Evolutionary conservation across 2,888 invertebrate species (phyloP).

Genomic region (Apantesis nais): DNA sequence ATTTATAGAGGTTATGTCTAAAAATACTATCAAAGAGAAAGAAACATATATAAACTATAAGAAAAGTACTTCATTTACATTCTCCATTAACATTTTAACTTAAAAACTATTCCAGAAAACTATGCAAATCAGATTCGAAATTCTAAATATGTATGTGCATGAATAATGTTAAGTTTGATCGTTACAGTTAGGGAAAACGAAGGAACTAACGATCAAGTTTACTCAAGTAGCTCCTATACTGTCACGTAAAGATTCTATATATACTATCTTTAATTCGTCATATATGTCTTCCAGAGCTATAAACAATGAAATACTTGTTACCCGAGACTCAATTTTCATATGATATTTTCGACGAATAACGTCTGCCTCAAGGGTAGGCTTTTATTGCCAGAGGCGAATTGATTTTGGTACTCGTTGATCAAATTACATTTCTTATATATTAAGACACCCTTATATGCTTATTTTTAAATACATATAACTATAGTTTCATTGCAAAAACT

Average conservation of each 20-base stretch:
- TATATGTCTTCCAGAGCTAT: neutral
- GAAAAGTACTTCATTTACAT: too few species aligned
- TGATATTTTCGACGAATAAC: neutral
- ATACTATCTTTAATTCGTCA: neutral
- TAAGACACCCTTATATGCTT: neutral
- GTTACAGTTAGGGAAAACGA: too few species aligned
- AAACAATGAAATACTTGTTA: constrained; percentile 1
- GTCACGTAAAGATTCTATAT: neutral
- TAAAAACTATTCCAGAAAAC: neutral
- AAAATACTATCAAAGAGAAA: too few species aligned
- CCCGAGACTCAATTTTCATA: neutral
- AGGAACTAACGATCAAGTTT: too few species aligned
- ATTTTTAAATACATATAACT: neutral
- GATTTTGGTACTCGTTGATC: neutral
- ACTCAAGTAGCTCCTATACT: neutral
- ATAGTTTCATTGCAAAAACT: neutral
- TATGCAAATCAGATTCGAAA: neutral
- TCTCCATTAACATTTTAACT: neutral
- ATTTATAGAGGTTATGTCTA: too few species aligned
- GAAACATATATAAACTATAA: too few species aligned
- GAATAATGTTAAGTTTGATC: neutral
- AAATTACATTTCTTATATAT: neutral
- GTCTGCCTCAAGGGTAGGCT: neutral
- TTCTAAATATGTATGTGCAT: neutral
- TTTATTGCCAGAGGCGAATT: neutral